These are phyloP conservation scores for Cuculus canorus DNA, from an alignment of 2,797 vertebrate species.

Conservation along the genomic window DNA sequence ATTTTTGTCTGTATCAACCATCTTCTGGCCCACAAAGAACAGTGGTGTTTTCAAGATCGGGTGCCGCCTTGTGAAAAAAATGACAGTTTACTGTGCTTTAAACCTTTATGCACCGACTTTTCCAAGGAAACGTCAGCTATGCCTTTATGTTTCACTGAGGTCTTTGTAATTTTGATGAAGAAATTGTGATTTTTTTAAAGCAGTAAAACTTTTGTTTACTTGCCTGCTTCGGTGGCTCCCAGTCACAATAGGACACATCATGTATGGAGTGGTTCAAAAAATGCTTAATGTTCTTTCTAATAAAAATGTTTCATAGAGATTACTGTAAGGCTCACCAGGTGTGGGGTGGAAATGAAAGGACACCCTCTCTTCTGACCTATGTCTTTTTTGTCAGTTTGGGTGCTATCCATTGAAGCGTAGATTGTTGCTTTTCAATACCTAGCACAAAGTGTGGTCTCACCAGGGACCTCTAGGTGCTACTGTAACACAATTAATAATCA, in stretches of 20 bases:
- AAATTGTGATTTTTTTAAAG: background rate
- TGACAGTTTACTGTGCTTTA: background rate
- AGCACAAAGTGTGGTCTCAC: constrained; percentile 27
- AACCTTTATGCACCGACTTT: background rate
- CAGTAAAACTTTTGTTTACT: background rate
- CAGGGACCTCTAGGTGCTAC: constrained; percentile 53
- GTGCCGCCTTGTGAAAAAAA: background rate
- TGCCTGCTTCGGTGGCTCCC: background rate
- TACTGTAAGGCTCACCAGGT: background rate
- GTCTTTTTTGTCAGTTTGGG: background rate
- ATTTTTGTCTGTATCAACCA: background rate
- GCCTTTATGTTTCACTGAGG: background rate
- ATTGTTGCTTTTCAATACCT: background rate
- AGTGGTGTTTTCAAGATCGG: background rate
- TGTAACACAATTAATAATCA: constrained; percentile 14
- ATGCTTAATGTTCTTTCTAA: accelerated
- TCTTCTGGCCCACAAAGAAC: background rate
- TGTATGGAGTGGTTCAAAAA: background rate
- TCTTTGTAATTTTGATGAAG: background rate
- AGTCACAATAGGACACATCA: background rate
- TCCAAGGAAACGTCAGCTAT: background rate
- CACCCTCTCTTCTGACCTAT: background rate
- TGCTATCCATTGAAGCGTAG: background rate
- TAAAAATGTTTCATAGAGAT: background rate
- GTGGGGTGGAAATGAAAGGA: background rate